Evolutionary conservation across 2,888 invertebrate species (phyloP).

Genomic region (Arge pagana): DNA sequence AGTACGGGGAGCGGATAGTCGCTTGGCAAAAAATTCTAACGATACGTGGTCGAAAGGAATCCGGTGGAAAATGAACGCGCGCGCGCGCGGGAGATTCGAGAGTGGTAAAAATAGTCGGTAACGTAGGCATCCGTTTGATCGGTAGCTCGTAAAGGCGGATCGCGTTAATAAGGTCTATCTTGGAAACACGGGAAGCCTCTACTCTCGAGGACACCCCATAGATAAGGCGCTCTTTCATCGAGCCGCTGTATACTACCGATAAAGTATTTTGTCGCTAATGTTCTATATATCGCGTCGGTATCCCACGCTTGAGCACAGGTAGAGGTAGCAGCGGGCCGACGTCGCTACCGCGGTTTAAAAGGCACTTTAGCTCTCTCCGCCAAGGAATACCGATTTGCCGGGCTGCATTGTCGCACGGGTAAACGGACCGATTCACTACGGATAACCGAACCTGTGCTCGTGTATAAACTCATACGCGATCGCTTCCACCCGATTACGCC

Average conservation of each 20-base stretch:
- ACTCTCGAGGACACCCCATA: slow-evolving; percentile 42
- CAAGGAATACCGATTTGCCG: background rate
- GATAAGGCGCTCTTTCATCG: slow-evolving; percentile 53
- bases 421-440: background rate
- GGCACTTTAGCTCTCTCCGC: slow-evolving; percentile 7
- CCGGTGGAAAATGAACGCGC: too few relatives aligned
- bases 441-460: too few relatives aligned
- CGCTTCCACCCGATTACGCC: too few relatives aligned
- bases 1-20: too few relatives aligned
- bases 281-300: slow-evolving; percentile 33
- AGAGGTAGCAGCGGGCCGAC: background rate
- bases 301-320: background rate
- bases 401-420: background rate
- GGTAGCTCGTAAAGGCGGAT: slow-evolving; percentile 47
- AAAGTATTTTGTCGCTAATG: slow-evolving; percentile 45
- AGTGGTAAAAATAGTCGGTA: background rate
- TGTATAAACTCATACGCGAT: too few relatives aligned
- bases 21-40: too few relatives aligned
- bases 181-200: slow-evolving; percentile 56
- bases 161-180: slow-evolving; percentile 57
- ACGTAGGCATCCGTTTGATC: slow-evolving; percentile 48
- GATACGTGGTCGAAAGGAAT: too few relatives aligned
- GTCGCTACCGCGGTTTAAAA: slow-evolving; percentile 20
- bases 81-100: background rate
- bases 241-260: slow-evolving; percentile 44